A percentile compares a stretch with the other conserved stretches of the same genome.
Evolutionary conservation across 2,113 vertebrate genomes (phyloP).

Genomic region (Callipepla californica): DNA sequence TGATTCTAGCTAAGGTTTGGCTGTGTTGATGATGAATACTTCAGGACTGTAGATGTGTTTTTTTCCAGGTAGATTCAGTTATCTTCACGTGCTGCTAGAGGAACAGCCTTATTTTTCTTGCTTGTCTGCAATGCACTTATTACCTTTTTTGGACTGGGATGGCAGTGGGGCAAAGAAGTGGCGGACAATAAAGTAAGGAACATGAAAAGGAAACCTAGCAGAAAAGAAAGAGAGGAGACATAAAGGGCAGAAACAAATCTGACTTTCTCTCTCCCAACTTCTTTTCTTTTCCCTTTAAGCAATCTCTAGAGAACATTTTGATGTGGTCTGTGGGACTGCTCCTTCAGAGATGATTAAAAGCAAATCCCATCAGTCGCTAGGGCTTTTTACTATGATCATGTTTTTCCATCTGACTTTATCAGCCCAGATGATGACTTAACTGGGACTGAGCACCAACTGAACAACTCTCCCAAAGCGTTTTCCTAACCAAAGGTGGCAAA

Average conservation of each 20-base stretch:
- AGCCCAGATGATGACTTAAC: neutral
- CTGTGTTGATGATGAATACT: neutral
- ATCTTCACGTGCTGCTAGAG: neutral
- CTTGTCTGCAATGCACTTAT: neutral
- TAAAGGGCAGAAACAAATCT: neutral
- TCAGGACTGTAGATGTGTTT: neutral
- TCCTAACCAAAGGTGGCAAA: neutral
- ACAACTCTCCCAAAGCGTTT: neutral
- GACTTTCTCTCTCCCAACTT: neutral
- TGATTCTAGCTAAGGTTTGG: neutral
- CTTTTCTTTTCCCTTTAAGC: neutral
- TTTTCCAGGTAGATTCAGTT: neutral
- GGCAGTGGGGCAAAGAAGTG: neutral
- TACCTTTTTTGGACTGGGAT: neutral
- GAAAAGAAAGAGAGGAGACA: neutral
- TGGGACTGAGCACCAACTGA: neutral
- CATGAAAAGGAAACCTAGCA: accelerated
- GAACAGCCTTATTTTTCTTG: neutral
- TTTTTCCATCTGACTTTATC: neutral
- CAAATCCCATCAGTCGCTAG: neutral
- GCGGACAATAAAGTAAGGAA: no score
- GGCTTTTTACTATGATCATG: neutral
- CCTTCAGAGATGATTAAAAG: neutral
- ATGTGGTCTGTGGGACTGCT: constrained; percentile 7
- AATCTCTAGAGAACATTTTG: neutral